A percentile compares a stretch with the other conserved stretches of the same genome.
Evolutionary conservation across 2,113 vertebrate species (phyloP).

Genomic region (Archocentrus centrarchus): DNA sequence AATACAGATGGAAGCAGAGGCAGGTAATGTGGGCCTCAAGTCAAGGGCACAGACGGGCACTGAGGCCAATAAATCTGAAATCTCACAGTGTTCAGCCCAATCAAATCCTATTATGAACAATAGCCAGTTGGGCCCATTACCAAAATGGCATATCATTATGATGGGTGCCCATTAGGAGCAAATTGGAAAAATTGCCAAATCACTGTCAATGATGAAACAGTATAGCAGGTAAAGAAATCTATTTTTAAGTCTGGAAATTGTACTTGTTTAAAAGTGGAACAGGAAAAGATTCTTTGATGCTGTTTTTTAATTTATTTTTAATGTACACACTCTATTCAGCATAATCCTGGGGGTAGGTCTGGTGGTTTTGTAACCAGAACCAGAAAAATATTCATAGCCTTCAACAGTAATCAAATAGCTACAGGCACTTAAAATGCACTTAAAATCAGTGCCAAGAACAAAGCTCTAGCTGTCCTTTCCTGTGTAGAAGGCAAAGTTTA

Average conservation of each 20-base stretch:
- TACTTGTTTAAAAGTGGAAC: background rate
- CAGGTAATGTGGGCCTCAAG: slow-evolving; percentile 52
- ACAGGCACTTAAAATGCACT: background rate
- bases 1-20: slow-evolving; percentile 48
- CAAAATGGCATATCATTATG: slow-evolving; percentile 51
- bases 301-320: background rate
- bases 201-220: slow-evolving; percentile 1
- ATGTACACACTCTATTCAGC: background rate
- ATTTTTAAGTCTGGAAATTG: background rate
- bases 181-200: slow-evolving; percentile 31
- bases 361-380: background rate
- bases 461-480: background rate
- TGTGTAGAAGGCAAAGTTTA: background rate
- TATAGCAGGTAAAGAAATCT: slow-evolving; percentile 11
- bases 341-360: background rate
- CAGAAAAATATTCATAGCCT: background rate
- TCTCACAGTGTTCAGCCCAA: slow-evolving; percentile 45
- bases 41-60: slow-evolving; percentile 60
- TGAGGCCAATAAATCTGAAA: slow-evolving; percentile 51
- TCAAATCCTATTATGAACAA: slow-evolving; percentile 69
- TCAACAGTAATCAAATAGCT: background rate
- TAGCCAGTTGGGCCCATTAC: slow-evolving; percentile 59
- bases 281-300: background rate
- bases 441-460: background rate
- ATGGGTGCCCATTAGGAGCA: slow-evolving; percentile 27